Conservation (phyloP, 2,113 vertebrate genomes). For the Neodontobutis hainanensis region DNA sequence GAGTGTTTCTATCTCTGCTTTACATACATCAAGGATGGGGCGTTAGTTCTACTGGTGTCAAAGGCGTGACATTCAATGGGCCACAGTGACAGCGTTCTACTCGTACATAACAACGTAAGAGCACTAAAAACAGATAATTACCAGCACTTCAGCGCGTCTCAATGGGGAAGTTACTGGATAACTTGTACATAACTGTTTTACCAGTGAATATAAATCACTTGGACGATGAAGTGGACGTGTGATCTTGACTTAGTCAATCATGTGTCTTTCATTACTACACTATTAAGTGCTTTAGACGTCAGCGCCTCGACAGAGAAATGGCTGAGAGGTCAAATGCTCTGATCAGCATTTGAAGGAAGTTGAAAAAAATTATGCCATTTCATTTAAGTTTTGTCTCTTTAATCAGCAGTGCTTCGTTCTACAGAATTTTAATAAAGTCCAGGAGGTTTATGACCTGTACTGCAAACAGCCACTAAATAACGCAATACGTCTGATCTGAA, state of each 20-base stretch:
- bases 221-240: background rate
- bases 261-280: background rate
- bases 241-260: slow-evolving; percentile 2
- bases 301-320: background rate
- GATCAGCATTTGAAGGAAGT: background rate
- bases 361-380: no score
- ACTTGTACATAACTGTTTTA: background rate
- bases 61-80: slow-evolving; percentile 12
- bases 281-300: background rate
- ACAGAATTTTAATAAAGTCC: no score
- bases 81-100: background rate
- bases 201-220: background rate
- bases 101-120: slow-evolving; percentile 23
- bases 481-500: no score
- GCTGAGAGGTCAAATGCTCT: background rate
- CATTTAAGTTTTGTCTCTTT: no score
- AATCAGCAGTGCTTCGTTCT: no score
- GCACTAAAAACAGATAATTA: slow-evolving; percentile 18
- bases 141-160: slow-evolving; percentile 2
- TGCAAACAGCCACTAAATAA: no score
- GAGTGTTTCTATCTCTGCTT: slow-evolving; percentile 37
- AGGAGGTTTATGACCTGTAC: no score
- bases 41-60: slow-evolving; percentile 26
- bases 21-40: slow-evolving; percentile 8
- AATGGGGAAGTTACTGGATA: slow-evolving; percentile 6